Conservation (phyloP, 2,113 vertebrate species). For the Perca flavescens region DNA sequence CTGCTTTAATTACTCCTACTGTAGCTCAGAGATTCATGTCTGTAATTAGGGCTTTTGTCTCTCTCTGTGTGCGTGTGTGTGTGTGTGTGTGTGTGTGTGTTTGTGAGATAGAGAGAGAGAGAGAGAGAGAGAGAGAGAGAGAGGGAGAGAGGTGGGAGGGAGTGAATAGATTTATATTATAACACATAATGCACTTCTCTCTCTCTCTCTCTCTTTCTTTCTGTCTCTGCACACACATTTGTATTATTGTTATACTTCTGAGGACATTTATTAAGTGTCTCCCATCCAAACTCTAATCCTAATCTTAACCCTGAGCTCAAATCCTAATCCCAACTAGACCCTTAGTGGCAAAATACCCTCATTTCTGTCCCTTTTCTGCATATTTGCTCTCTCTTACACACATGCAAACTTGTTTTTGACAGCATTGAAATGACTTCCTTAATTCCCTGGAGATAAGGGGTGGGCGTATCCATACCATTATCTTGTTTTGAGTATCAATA, state of each 20-base stretch:
- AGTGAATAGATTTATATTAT: neutral
- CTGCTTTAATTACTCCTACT: conserved; percentile 79
- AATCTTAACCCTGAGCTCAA: conserved; percentile 23
- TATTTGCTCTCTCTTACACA: neutral
- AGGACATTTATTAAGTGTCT: neutral
- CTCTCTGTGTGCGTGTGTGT: too few relatives aligned
- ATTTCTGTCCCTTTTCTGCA: neutral
- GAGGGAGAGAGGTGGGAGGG: neutral
- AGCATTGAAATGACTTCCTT: neutral
- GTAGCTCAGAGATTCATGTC: conserved; percentile 66
- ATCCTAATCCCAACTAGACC: conserved; percentile 6
- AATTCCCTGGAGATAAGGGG: neutral
- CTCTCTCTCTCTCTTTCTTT: neutral
- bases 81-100: neutral
- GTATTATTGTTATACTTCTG: neutral
- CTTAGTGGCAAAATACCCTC: neutral
- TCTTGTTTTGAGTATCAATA: neutral
- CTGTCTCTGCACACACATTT: conserved; percentile 1
- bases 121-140: neutral
- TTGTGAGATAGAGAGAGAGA: neutral
- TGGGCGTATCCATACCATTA: neutral
- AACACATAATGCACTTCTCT: conserved; percentile 8
- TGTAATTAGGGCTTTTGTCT: conserved; percentile 72
- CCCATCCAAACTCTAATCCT: conserved; percentile 1
- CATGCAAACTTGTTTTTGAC: neutral